A percentile compares a stretch with the other conserved stretches of the same genome.
phyloP scores from a whole-genome alignment of 2,888 invertebrate genomes.

The Allacma fusca region DNA sequence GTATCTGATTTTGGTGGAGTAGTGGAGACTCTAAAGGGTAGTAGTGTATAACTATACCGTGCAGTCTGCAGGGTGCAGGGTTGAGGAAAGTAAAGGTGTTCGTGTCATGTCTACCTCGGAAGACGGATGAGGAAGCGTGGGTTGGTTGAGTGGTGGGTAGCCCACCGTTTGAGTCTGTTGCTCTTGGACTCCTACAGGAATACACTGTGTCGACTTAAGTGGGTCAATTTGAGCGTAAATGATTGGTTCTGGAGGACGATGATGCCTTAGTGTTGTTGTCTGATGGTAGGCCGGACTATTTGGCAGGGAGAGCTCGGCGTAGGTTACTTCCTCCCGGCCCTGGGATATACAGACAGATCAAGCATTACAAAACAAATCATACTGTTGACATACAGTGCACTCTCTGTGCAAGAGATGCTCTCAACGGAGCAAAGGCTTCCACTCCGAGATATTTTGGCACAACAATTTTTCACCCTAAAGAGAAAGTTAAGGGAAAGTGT shows the following conservation, averaged over 20 bases:
- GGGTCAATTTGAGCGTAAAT: constrained; percentile 70
- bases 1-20: too few relatives aligned
- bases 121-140: constrained; percentile 65
- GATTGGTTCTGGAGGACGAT: constrained; percentile 65
- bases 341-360: constrained; percentile 15
- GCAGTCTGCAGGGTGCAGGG: constrained; percentile 59
- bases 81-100: constrained; percentile 50
- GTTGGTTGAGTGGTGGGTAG: constrained; percentile 62
- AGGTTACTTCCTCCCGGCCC: constrained; percentile 68
- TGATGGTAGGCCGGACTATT: constrained; percentile 62
- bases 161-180: constrained; percentile 62
- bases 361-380: neutral
- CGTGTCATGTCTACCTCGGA: constrained; percentile 56
- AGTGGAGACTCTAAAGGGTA: neutral
- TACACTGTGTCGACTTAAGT: constrained; percentile 61
- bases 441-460: too few relatives aligned
- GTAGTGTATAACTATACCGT: constrained; percentile 57
- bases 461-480: too few relatives aligned
- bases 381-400: too few relatives aligned
- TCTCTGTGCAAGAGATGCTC: too few relatives aligned
- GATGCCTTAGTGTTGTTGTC: constrained; percentile 55
- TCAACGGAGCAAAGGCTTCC: too few relatives aligned
- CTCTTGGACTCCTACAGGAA: constrained; percentile 55
- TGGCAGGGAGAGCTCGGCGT: constrained; percentile 68
- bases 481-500: too few relatives aligned